Conservation (phyloP, 2,797 vertebrate genomes). For the Rhabdomys pumilio region DNA sequence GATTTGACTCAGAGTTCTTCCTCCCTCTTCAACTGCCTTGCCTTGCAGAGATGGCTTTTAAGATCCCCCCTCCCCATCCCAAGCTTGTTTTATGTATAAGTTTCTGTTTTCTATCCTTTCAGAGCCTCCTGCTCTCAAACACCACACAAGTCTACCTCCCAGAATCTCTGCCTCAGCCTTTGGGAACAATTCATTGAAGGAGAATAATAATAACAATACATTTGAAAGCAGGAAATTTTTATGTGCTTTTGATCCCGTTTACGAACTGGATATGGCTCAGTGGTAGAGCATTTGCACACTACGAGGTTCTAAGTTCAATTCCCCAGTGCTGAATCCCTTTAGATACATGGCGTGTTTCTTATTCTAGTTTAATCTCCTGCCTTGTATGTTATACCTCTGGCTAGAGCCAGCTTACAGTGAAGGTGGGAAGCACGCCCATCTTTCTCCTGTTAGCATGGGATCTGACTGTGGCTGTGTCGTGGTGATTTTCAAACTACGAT, state of each 20-base stretch:
- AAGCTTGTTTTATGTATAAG: not conserved
- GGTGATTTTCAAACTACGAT: not conserved
- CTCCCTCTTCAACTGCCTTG: not conserved
- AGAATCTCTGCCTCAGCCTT: not conserved
- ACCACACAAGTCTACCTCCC: not conserved
- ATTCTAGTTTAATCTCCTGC: no score
- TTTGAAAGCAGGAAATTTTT: not conserved
- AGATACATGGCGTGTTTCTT: not conserved
- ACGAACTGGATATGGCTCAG: not conserved
- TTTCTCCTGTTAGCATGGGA: not conserved
- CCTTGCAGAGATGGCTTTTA: not conserved
- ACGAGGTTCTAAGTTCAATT: not conserved
- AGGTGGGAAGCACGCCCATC: not conserved
- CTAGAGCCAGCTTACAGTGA: not conserved
- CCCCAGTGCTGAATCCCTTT: not conserved
- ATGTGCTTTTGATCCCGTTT: not conserved
- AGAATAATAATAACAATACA: not conserved
- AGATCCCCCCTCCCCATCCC: rapidly evolving
- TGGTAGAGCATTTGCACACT: not conserved
- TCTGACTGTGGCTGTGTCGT: not conserved
- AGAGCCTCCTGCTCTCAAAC: not conserved
- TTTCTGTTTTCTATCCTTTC: slow-evolving; percentile 10
- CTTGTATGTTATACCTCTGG: not conserved
- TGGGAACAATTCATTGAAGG: not conserved
- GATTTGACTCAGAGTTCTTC: not conserved